These are phyloP conservation scores for Pteromalus puparum DNA, from an alignment of 1,140 invertebrate species.

Conservation along the genomic window DNA sequence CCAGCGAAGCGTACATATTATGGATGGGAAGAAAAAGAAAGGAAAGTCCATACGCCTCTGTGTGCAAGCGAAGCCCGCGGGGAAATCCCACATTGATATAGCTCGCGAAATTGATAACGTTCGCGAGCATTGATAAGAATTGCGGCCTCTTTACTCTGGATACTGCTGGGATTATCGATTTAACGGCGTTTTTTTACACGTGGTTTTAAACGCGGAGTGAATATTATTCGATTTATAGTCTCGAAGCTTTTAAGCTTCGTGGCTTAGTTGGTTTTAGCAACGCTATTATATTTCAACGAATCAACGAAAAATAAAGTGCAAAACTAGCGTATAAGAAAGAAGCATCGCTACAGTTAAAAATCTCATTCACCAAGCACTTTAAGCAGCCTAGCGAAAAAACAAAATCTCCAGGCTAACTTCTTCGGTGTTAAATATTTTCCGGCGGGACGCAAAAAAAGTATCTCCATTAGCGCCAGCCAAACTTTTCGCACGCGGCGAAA, in stretches of 20 bases:
- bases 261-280: no score
- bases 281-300: no score
- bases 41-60: slow-evolving; percentile 25
- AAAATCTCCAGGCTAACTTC: neutral
- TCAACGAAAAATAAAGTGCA: no score
- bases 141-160: neutral
- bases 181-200: slow-evolving; percentile 6
- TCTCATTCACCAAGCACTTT: neutral
- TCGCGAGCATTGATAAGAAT: no score
- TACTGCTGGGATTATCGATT: slow-evolving; percentile 14
- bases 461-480: neutral
- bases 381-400: neutral
- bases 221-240: slow-evolving; percentile 29
- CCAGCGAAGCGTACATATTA: neutral
- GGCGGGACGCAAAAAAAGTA: no score
- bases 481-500: neutral
- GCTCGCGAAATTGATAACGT: slow-evolving; percentile 31
- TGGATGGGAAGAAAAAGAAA: neutral
- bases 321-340: no score
- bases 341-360: neutral
- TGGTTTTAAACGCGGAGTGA: neutral
- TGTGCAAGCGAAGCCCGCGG: slow-evolving; percentile 46
- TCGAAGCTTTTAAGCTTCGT: no score
- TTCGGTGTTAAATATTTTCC: neutral
- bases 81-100: slow-evolving; percentile 52